phyloP scores from a whole-genome alignment of 1,140 invertebrate species.

The Drosophila pandora region DNA sequence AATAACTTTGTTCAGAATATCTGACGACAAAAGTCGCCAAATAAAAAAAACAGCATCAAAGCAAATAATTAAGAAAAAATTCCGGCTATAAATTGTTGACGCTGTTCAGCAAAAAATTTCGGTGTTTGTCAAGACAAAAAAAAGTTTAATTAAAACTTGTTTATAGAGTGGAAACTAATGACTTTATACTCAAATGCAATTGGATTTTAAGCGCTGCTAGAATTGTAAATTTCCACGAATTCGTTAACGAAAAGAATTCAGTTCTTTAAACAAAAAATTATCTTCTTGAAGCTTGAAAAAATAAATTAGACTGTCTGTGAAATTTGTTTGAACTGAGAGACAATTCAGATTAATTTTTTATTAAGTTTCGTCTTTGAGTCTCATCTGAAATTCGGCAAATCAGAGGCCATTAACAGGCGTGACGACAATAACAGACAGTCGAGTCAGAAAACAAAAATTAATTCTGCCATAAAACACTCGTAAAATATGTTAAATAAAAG shows the following conservation, averaged over 20 bases:
- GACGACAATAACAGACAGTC: slow-evolving; percentile 16
- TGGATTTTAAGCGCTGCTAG: neutral
- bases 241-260: neutral
- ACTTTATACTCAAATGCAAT: slow-evolving; percentile 8
- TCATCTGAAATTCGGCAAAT: slow-evolving; percentile 5
- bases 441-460: slow-evolving; percentile 34
- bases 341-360: slow-evolving; percentile 42
- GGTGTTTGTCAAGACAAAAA: neutral
- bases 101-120: slow-evolving; percentile 1
- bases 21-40: slow-evolving; percentile 1
- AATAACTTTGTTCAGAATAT: slow-evolving; percentile 34
- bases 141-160: slow-evolving; percentile 29
- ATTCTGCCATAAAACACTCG: slow-evolving; percentile 53
- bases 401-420: slow-evolving; percentile 40
- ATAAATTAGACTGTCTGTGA: neutral
- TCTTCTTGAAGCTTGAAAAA: neutral
- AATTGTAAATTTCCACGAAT: neutral
- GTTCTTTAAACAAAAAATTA: neutral
- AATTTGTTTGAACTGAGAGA: slow-evolving; percentile 14
- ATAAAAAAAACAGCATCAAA: slow-evolving; percentile 1
- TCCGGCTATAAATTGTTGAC: slow-evolving; percentile 20
- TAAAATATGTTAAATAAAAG: slow-evolving; percentile 63
- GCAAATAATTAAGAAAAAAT: slow-evolving; percentile 39
- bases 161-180: slow-evolving; percentile 30
- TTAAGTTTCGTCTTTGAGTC: slow-evolving; percentile 34